A percentile compares a stretch with the other conserved stretches of the same genome.
Evolutionary conservation across 2,113 vertebrate species (phyloP).

Genomic region (Sinocyclocheilus maitianheensis): DNA sequence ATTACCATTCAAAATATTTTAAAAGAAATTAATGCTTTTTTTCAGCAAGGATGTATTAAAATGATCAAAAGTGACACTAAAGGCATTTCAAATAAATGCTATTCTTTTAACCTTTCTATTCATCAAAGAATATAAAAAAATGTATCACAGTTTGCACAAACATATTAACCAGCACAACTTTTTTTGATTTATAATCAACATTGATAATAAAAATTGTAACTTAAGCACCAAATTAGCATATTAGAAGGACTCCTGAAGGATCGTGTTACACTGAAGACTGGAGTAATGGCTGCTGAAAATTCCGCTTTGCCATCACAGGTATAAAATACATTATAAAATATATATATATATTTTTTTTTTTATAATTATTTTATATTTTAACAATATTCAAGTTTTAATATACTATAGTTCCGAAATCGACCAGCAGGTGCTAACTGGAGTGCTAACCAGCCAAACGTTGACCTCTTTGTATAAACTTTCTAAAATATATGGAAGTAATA

Average conservation of each 20-base stretch:
- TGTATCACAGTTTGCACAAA: too few species aligned
- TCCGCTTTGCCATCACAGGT: not conserved
- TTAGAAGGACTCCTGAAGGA: too few species aligned
- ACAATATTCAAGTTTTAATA: too few species aligned
- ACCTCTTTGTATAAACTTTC: not conserved
- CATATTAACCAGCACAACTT: too few species aligned
- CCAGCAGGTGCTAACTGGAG: not conserved
- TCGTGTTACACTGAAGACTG: too few species aligned
- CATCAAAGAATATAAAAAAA: too few species aligned
- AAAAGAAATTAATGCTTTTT: not conserved
- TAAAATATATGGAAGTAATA: not conserved
- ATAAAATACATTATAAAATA: not conserved
- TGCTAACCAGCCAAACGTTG: not conserved
- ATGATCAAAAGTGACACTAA: not conserved
- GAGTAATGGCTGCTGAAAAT: too few species aligned
- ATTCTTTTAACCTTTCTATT: too few species aligned
- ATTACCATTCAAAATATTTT: not conserved
- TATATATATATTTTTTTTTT: too few species aligned
- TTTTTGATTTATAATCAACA: too few species aligned
- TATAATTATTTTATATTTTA: too few species aligned
- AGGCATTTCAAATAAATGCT: not conserved
- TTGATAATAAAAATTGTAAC: too few species aligned
- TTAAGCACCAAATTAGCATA: not conserved
- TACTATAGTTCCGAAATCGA: not conserved
- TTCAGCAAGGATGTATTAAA: not conserved